Evolutionary conservation across 2,113 vertebrate genomes (phyloP).

Genomic region (Symphodus melops): DNA sequence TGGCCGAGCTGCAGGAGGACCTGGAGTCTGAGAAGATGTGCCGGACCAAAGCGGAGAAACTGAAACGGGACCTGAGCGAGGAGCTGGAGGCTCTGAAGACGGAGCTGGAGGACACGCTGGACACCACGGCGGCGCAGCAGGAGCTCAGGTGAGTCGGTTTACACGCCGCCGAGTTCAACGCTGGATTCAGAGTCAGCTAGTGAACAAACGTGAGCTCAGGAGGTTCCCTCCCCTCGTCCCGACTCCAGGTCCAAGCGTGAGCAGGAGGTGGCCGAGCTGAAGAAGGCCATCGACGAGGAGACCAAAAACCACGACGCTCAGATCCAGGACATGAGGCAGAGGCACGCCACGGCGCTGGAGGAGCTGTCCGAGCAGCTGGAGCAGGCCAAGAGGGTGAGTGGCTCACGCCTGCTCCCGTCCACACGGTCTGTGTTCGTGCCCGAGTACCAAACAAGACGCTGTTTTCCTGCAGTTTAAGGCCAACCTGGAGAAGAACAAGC

Average conservation of each 20-base stretch:
- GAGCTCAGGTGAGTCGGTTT: slow-evolving; percentile 99
- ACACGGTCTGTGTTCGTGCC: neutral
- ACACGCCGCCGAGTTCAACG: too few relatives aligned
- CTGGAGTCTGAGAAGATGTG: slow-evolving; percentile 94
- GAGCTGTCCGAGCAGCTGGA: slow-evolving; percentile 97
- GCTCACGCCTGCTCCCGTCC: neutral
- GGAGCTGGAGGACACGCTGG: slow-evolving; percentile 96
- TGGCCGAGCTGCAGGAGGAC: slow-evolving; percentile 95
- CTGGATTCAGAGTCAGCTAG: too few relatives aligned
- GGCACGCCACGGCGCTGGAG: slow-evolving; percentile 90
- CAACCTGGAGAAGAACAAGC: slow-evolving; percentile 97
- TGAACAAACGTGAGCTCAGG: too few relatives aligned
- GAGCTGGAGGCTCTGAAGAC: slow-evolving; percentile 98
- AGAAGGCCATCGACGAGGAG: slow-evolving; percentile 98
- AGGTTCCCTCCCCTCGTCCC: neutral
- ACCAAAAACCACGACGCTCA: slow-evolving; percentile 95
- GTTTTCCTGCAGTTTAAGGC: slow-evolving; percentile 87
- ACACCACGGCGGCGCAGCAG: slow-evolving; percentile 97
- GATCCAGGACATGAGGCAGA: slow-evolving; percentile 96
- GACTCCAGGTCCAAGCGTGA: slow-evolving; percentile 92
- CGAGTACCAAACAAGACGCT: neutral
- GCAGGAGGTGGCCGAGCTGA: slow-evolving; percentile 96
- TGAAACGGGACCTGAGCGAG: slow-evolving; percentile 95
- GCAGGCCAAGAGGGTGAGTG: slow-evolving; percentile 94
- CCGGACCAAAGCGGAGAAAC: slow-evolving; percentile 96